Evolutionary conservation across 2,113 vertebrate genomes (phyloP).

Genomic region (Odocoileus hemionus): DNA sequence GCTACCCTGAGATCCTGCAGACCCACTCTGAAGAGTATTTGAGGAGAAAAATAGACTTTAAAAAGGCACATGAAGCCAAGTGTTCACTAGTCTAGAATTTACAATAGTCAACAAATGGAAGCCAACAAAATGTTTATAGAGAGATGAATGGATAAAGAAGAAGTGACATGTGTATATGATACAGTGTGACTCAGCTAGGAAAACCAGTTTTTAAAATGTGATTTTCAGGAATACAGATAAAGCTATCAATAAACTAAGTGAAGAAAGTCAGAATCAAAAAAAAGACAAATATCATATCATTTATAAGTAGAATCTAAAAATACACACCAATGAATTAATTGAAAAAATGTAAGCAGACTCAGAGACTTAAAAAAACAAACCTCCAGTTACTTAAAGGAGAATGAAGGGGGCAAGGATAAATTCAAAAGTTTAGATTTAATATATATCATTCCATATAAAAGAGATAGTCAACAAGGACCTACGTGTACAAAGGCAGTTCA

Average conservation of each 20-base stretch:
- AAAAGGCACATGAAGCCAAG: background rate
- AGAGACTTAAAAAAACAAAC: background rate
- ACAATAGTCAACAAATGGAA: background rate
- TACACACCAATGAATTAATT: background rate
- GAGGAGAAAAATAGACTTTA: background rate
- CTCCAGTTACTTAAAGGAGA: background rate
- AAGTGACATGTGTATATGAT: background rate
- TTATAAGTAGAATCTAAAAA: background rate
- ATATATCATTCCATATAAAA: background rate
- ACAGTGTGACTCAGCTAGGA: background rate
- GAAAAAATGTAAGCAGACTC: background rate
- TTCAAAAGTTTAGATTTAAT: background rate
- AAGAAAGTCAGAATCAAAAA: background rate
- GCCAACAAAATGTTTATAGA: background rate
- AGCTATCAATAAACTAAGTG: background rate
- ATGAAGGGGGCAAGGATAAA: background rate
- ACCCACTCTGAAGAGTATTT: background rate
- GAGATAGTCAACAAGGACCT: background rate
- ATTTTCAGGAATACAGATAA: background rate
- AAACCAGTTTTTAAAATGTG: background rate
- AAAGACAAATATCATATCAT: background rate
- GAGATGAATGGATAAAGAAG: background rate
- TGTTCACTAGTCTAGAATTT: background rate
- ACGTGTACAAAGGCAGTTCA: background rate
- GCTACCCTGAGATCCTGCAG: background rate